These are phyloP conservation scores for Steinernema feltiae DNA, from an alignment of 1,140 invertebrate species.

Conservation along the genomic window DNA sequence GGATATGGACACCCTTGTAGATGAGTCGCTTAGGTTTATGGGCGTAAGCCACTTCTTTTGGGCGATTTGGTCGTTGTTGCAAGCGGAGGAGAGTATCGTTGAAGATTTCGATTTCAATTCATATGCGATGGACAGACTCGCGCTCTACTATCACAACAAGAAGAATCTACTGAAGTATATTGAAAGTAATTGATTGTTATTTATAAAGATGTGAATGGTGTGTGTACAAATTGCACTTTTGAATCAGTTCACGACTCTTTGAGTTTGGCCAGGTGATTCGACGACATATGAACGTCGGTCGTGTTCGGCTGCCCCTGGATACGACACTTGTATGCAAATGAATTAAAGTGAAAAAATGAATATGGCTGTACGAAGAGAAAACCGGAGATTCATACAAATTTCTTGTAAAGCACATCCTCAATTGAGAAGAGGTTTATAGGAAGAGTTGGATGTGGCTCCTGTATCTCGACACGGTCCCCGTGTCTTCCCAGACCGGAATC, in stretches of 20 bases:
- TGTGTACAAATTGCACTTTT: not conserved
- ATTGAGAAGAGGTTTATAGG: too few relatives aligned
- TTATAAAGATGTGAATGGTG: not conserved
- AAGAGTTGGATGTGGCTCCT: too few relatives aligned
- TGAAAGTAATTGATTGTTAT: not conserved
- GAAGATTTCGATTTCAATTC: conserved; percentile 28
- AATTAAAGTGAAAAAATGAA: too few relatives aligned
- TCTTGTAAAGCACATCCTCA: too few relatives aligned
- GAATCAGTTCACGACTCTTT: not conserved
- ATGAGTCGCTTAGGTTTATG: conserved; percentile 45
- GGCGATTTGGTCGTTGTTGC: conserved; percentile 43
- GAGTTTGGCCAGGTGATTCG: not conserved
- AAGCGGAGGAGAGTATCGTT: conserved; percentile 34
- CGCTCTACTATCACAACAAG: conserved; percentile 38
- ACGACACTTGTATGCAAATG: too few relatives aligned
- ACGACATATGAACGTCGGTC: not conserved
- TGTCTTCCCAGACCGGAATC: too few relatives aligned
- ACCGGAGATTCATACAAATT: too few relatives aligned
- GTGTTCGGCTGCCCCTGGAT: not conserved
- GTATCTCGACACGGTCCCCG: too few relatives aligned
- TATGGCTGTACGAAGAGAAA: too few relatives aligned
- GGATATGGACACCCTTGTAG: conserved; percentile 29
- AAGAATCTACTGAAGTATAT: conserved; percentile 15
- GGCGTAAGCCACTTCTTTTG: conserved; percentile 48
- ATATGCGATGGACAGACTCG: conserved; percentile 37